Evolutionary conservation across 2,113 vertebrate species (phyloP), one percentile per base, ranked within the genome.

Genomic region (Hippocampus mohnikei): DNA sequence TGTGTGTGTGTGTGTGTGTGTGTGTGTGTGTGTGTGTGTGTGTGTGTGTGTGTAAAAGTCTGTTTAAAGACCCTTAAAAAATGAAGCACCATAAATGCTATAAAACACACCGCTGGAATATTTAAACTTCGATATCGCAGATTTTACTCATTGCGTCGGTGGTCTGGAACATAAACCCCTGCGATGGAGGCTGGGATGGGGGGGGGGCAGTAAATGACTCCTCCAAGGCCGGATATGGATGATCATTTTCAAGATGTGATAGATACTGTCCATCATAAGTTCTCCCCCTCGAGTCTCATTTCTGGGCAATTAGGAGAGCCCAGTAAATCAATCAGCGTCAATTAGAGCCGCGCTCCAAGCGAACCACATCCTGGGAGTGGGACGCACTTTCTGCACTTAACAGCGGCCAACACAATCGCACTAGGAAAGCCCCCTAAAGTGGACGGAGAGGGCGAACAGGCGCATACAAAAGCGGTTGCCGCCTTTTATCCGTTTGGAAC

Each of bases 271-370:
- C 74, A 55, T 66, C 72, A 50, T 72, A 12, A 69, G 55, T 84
- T 78, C 73, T 16, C 81, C 82, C 53, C 66, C 83, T 62, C 25
- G 74, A 81, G 78, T 71, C 67, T 69, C 64, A 23, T 84, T 78
- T 80, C 81, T 80, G 78, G 84, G 80, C 69, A 79, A 79, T 83
- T 91, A 88, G 84, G 64, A 71, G 74, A 88, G 90, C 84, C 74
- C 75, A 83, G 79, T 78, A 85, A 84, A 92, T 93, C 92, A 91
- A 92, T 93, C 92, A 84, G 81, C 86, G 90, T 93, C 92, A 92
- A 91, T 93, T 93, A 92, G 80, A 82, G 80, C 75, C 71, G 69
- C 18, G 72, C 82, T 91, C 83, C 88, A 91, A 92, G 89, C 67
- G 55, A 83, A 76, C 85, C 88, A 88, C 89, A 89, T 90, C 89